phyloP scores from a whole-genome alignment of 1,140 invertebrate species.

The Drosophila cardini region DNA sequence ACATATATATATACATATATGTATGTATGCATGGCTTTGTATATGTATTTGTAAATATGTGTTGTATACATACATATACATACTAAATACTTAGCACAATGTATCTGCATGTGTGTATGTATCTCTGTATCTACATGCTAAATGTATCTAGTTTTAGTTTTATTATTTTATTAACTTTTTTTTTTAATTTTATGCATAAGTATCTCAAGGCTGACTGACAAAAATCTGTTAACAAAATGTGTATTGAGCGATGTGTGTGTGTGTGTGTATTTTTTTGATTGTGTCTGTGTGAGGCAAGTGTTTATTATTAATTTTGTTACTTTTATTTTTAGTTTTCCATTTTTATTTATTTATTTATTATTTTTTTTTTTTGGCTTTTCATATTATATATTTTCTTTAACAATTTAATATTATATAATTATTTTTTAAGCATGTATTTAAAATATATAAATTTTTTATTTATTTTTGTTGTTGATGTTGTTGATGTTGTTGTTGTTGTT shows the following conservation, averaged over 20 bases:
- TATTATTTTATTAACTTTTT: constrained; percentile 23
- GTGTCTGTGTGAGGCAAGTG: constrained; percentile 19
- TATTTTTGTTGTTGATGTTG: not conserved
- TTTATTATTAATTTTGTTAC: constrained; percentile 20
- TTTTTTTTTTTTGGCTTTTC: not conserved
- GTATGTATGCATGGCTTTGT: constrained; percentile 38
- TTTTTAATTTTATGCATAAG: constrained; percentile 36
- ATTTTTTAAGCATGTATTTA: constrained; percentile 58
- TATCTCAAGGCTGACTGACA: constrained; percentile 48
- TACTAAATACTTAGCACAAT: constrained; percentile 21
- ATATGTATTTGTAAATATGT: constrained; percentile 56
- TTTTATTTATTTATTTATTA: constrained; percentile 21
- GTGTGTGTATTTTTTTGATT: constrained; percentile 27
- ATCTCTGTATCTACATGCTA: constrained; percentile 14
- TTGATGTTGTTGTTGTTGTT: constrained; percentile 38
- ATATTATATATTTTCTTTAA: constrained; percentile 23
- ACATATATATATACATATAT: constrained; percentile 30
- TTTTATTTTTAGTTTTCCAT: not conserved
- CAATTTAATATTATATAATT: constrained; percentile 37
- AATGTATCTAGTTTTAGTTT: constrained; percentile 16
- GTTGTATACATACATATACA: constrained; percentile 41
- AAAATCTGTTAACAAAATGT: constrained; percentile 48
- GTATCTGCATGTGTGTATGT: not conserved
- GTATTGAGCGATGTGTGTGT: constrained; percentile 25
- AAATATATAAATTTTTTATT: constrained; percentile 64